Percentiles rank a stretch among this genome's conserved stretches.
phyloP scores from a whole-genome alignment of 2,888 invertebrate genomes.

The Eucera pruinosa region DNA sequence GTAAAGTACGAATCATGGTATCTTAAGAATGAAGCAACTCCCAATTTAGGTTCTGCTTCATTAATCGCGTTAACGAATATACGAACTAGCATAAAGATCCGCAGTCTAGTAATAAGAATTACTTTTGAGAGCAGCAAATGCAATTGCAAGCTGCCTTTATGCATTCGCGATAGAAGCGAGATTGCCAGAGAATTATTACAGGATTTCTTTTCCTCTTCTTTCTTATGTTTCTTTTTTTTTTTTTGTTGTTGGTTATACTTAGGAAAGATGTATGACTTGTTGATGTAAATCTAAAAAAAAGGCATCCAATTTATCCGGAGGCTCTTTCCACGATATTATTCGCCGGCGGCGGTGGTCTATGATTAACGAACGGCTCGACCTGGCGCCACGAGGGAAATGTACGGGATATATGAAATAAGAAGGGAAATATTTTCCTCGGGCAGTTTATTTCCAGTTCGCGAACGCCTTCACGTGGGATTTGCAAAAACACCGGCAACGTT shows the following conservation, averaged over 20 bases:
- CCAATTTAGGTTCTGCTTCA: too few species aligned
- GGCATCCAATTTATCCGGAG: constrained; percentile 21
- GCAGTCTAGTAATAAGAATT: too few species aligned
- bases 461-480: constrained; percentile 30
- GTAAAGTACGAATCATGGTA: too few species aligned
- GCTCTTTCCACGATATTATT: background rate
- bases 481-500: too few species aligned
- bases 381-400: constrained; percentile 49
- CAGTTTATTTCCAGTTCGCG: constrained; percentile 30
- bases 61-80: too few species aligned
- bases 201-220: too few species aligned
- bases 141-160: too few species aligned
- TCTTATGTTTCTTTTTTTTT: background rate
- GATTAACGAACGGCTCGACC: constrained; percentile 42
- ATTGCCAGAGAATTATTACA: too few species aligned
- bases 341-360: constrained; percentile 24
- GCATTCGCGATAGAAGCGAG: too few species aligned
- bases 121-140: too few species aligned
- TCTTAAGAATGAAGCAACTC: too few species aligned
- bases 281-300: constrained; percentile 13
- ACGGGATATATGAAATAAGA: constrained; percentile 15
- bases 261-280: background rate
- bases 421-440: constrained; percentile 51
- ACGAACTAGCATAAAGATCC: too few species aligned
- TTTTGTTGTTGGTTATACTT: background rate